Base-by-base conservation (phyloP, 2,113 vertebrate species). In the Pomatorhinus ruficollis region DNA sequence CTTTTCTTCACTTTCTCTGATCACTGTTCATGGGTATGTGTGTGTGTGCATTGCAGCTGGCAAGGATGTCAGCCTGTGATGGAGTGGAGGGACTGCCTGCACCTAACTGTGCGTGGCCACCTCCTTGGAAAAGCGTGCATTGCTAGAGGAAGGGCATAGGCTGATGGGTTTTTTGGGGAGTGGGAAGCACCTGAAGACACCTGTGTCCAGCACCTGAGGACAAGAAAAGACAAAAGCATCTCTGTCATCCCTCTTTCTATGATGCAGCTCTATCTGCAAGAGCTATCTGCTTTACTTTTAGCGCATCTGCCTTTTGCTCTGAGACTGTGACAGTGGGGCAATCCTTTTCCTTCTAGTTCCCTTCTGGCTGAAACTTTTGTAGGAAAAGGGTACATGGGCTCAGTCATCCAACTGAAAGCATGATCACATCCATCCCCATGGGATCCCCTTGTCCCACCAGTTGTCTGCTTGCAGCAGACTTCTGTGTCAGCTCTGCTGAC, bases 281-380 rank as follows among this genome's bases (percentile, higher is more conserved):
- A 40, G 11, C 19, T 64, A 2, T 69, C n/a, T 64, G 12, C 65
- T 57, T 85, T 49, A 20, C 22, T 83, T 37, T 60, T 69, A 4
- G 8, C 33, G 21, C 1, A 0, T 37, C 50, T 47, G 31, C 47
- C 0, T 0, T 9, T n/a, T 80, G 28, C 90, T 90, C 44, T 47
- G 24, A 12, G 3, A 16, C 52, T 33, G 19, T 64, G 42, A 79
- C 5, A 54, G 1, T 44, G 22, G 42, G 37, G 18, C 27, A 56
- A 17, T 42, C 31, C 75, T 66, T 87, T 66, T 60, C n/a, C 27
- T 94, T 87, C 64, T 42, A 71, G 78, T 60, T 7, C 1, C 23
- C 65, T 84, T 75, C 35, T 68, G 54, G n/a, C 30, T 65, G 25
- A 78, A 83, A 52, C 4, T 42, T 83, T 60, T 86, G 60, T 57